A percentile compares a stretch with the other conserved stretches of the same genome.
These are phyloP conservation scores for Apamea monoglypha DNA, from an alignment of 2,888 invertebrate species.

Conservation along the genomic window DNA sequence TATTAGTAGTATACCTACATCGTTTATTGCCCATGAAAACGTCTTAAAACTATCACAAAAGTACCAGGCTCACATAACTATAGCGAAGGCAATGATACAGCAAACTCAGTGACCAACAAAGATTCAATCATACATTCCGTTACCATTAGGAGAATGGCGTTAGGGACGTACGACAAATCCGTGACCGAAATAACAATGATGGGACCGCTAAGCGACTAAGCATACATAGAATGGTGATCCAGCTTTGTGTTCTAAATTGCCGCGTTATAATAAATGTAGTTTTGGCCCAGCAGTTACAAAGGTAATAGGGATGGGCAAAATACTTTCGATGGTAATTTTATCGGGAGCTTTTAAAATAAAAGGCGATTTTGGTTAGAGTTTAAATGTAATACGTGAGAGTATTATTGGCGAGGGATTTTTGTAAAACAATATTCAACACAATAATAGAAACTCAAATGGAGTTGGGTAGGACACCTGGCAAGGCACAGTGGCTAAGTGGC, in stretches of 20 bases:
- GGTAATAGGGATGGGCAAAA: slow-evolving; percentile 47
- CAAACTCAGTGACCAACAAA: slow-evolving; percentile 53
- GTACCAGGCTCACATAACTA: slow-evolving; percentile 31
- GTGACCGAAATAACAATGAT: slow-evolving; percentile 75
- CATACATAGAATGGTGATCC: slow-evolving; percentile 69
- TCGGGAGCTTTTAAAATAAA: slow-evolving; percentile 44
- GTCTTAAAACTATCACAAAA: background rate
- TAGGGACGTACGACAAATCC: slow-evolving; percentile 72
- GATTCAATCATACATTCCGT: slow-evolving; percentile 72
- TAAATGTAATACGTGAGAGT: slow-evolving; percentile 43
- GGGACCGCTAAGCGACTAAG: slow-evolving; percentile 64
- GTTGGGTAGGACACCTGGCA: background rate
- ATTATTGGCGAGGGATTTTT: slow-evolving; percentile 14
- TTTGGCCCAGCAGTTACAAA: slow-evolving; percentile 54
- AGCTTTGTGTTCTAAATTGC: slow-evolving; percentile 74
- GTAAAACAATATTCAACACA: background rate
- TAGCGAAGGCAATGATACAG: slow-evolving; percentile 43
- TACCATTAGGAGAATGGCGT: slow-evolving; percentile 74
- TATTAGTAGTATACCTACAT: background rate
- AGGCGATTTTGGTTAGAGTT: slow-evolving; percentile 27
- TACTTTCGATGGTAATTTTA: slow-evolving; percentile 63
- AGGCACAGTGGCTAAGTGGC: background rate
- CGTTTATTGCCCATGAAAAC: background rate
- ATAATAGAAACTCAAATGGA: background rate
- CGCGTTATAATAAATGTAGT: slow-evolving; percentile 73